These are phyloP conservation scores for Stercorarius parasiticus DNA, from an alignment of 2,113 vertebrate species.

Conservation along the genomic window DNA sequence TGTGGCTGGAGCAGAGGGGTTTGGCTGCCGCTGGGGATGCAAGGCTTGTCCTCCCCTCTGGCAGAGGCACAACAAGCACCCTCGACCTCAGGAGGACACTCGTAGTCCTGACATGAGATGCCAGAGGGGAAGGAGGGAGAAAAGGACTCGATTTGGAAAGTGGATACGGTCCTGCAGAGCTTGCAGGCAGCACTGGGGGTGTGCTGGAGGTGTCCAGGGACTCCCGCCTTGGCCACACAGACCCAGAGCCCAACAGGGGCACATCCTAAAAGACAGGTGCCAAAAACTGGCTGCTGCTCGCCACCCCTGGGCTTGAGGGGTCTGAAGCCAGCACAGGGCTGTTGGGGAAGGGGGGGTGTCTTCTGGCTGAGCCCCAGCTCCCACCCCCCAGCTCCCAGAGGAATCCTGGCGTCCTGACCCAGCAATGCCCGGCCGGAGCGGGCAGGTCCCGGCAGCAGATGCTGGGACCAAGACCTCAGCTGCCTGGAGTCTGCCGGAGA, in stretches of 20 bases:
- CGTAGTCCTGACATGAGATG: background rate
- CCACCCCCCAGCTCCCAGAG: background rate
- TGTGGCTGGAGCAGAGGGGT: rapidly evolving
- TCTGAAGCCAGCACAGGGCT: too few species aligned
- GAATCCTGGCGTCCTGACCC: background rate
- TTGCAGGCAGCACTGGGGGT: background rate
- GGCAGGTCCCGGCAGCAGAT: background rate
- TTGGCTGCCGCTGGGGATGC: rapidly evolving
- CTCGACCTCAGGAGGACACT: background rate
- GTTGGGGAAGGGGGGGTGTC: too few species aligned
- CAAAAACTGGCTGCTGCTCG: rapidly evolving
- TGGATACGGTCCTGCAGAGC: rapidly evolving
- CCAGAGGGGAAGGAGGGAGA: background rate
- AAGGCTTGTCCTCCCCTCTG: background rate
- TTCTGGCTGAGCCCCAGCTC: background rate
- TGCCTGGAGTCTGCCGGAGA: background rate
- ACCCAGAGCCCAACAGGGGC: background rate
- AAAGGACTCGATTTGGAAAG: background rate
- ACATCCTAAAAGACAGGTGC: background rate
- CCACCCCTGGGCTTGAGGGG: background rate
- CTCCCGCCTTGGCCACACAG: rapidly evolving
- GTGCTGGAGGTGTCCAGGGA: background rate
- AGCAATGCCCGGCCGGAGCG: rapidly evolving
- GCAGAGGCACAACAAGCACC: background rate
- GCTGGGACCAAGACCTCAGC: background rate